A percentile compares a stretch with the other conserved stretches of the same genome.
Evolutionary conservation across 2,113 vertebrate species (phyloP).

Genomic region (Aldabrachelys gigantea): DNA sequence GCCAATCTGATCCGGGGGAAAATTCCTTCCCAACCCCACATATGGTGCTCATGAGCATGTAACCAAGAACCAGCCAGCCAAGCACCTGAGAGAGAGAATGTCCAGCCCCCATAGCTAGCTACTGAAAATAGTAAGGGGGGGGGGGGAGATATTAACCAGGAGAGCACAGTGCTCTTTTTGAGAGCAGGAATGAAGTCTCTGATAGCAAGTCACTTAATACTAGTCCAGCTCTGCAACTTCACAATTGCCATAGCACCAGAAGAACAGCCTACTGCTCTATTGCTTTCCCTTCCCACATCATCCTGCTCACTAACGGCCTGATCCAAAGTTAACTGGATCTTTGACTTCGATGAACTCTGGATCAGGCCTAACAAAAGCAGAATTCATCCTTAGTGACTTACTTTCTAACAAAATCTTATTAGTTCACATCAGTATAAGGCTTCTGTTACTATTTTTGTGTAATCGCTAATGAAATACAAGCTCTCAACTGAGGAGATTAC

Average conservation of each 20-base stretch:
- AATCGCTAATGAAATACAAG: slow-evolving; percentile 8
- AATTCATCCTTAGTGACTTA: neutral
- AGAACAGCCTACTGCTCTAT: neutral
- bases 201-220: neutral
- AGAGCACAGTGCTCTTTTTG: neutral
- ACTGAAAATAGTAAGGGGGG: neutral
- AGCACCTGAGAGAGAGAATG: no score
- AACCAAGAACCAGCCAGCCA: no score
- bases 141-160: neutral
- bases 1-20: no score
- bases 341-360: neutral
- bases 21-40: no score
- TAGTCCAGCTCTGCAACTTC: neutral
- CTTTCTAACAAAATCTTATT: slow-evolving; percentile 4
- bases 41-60: no score
- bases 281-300: neutral
- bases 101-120: neutral
- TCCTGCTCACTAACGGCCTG: neutral
- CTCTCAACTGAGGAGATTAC: slow-evolving; percentile 54
- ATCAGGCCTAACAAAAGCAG: slow-evolving; percentile 20
- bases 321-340: neutral
- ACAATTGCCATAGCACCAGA: neutral
- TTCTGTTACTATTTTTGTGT: slow-evolving; percentile 2
- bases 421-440: slow-evolving; percentile 28
- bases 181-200: neutral